Evolutionary conservation across 1,140 invertebrate species (phyloP).

Genomic region (Lepidurus packardi): DNA sequence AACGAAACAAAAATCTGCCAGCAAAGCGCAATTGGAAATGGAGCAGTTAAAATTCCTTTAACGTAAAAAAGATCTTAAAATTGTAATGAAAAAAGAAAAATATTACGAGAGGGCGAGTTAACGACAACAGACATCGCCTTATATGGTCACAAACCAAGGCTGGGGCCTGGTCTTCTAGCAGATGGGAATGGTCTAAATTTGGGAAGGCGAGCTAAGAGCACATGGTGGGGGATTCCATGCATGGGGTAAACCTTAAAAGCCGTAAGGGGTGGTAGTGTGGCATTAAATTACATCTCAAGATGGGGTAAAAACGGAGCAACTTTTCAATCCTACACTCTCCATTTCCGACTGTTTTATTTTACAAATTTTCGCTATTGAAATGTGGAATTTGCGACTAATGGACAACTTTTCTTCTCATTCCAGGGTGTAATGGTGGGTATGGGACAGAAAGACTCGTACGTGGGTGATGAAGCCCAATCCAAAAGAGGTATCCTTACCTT

Average conservation of each 20-base stretch:
- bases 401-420: slow-evolving; percentile 5
- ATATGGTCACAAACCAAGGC: background rate
- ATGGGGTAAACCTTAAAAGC: background rate
- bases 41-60: background rate
- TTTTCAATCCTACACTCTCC: background rate
- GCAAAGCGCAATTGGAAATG: background rate
- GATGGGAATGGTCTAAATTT: slow-evolving; percentile 1
- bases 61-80: background rate
- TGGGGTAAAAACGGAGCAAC: background rate
- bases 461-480: slow-evolving; percentile 77
- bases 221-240: slow-evolving; percentile 16
- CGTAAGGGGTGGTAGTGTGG: background rate
- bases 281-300: slow-evolving; percentile 1
- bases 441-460: slow-evolving; percentile 89
- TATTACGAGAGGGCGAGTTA: background rate
- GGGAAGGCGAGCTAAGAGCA: background rate
- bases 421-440: slow-evolving; percentile 76
- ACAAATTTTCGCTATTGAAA: background rate
- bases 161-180: background rate
- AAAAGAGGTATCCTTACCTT: slow-evolving; percentile 80
- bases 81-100: background rate
- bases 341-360: background rate
- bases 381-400: background rate
- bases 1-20: background rate
- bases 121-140: background rate